These are phyloP conservation scores for Cromileptes altivelis DNA, from an alignment of 2,113 vertebrate genomes.

Conservation along the genomic window DNA sequence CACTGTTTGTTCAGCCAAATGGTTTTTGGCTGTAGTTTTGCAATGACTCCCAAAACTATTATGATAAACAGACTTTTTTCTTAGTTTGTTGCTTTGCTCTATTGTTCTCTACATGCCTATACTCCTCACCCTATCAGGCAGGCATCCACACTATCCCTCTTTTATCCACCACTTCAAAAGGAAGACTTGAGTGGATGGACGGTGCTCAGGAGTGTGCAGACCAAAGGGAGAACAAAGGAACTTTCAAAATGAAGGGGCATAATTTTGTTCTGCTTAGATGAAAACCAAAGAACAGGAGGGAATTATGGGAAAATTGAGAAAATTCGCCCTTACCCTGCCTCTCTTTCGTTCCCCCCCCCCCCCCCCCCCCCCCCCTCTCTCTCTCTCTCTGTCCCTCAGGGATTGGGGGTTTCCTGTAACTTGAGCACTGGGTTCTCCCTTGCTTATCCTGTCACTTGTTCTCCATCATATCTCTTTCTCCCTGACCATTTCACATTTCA, in stretches of 20 bases:
- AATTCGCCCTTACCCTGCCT: slow-evolving; percentile 47
- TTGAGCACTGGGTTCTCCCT: slow-evolving; percentile 64
- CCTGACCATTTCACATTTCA: slow-evolving; percentile 36
- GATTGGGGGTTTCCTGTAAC: slow-evolving; percentile 79
- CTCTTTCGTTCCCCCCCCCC: too few relatives aligned
- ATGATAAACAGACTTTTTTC: slow-evolving; percentile 66
- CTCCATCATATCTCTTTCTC: slow-evolving; percentile 57
- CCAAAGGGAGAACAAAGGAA: slow-evolving; percentile 67
- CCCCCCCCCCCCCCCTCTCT: too few relatives aligned
- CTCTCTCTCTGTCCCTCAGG: slow-evolving; percentile 40
- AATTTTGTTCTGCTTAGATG: slow-evolving; percentile 58
- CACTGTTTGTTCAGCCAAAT: slow-evolving; percentile 69
- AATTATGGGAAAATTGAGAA: slow-evolving; percentile 31
- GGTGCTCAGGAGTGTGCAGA: slow-evolving; percentile 47
- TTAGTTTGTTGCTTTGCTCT: slow-evolving; percentile 41
- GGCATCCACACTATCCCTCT: slow-evolving; percentile 60
- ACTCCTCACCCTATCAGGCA: slow-evolving; percentile 62
- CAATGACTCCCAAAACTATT: slow-evolving; percentile 53
- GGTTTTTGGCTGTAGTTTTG: slow-evolving; percentile 43
- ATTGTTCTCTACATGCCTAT: slow-evolving; percentile 68
- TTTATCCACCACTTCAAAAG: slow-evolving; percentile 76
- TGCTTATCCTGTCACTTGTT: slow-evolving; percentile 66
- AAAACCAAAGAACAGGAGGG: slow-evolving; percentile 41
- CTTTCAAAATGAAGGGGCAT: slow-evolving; percentile 50
- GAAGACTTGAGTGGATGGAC: slow-evolving; percentile 60